Evolutionary conservation across 2,113 vertebrate genomes (phyloP).

Genomic region (Myiozetetes cayanensis): DNA sequence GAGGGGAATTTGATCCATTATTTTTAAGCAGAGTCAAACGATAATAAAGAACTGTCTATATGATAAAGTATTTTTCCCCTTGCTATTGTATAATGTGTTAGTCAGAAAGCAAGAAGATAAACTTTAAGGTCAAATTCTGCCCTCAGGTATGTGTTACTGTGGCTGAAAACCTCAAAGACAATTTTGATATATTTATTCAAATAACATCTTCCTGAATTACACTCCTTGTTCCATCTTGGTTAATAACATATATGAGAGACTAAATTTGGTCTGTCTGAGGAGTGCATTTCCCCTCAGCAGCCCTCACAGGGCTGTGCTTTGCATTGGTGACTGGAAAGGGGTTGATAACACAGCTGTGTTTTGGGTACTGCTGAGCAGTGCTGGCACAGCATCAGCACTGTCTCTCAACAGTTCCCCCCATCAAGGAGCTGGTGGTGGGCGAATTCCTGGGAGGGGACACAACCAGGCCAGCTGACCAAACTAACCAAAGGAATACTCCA

Average conservation of each 20-base stretch:
- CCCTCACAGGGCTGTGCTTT: background rate
- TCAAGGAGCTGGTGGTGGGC: background rate
- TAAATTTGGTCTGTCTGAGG: background rate
- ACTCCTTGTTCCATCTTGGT: background rate
- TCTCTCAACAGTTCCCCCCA: background rate
- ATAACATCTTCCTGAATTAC: background rate
- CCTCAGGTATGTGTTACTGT: background rate
- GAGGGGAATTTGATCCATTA: slow-evolving; percentile 3
- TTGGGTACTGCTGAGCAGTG: background rate
- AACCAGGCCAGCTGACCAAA: background rate
- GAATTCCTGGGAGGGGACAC: background rate
- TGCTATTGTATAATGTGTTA: background rate
- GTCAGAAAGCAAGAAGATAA: background rate
- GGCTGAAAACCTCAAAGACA: background rate
- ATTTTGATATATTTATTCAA: background rate
- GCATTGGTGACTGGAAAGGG: background rate
- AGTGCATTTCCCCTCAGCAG: background rate
- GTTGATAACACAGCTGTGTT: background rate
- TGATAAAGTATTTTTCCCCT: background rate
- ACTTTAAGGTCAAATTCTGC: background rate
- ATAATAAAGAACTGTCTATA: background rate
- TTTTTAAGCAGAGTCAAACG: background rate
- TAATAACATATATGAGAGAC: background rate
- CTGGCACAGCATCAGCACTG: background rate
- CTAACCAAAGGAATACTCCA: background rate